Conservation (phyloP, 2,113 vertebrate genomes). For the Pterophyllum scalare region DNA sequence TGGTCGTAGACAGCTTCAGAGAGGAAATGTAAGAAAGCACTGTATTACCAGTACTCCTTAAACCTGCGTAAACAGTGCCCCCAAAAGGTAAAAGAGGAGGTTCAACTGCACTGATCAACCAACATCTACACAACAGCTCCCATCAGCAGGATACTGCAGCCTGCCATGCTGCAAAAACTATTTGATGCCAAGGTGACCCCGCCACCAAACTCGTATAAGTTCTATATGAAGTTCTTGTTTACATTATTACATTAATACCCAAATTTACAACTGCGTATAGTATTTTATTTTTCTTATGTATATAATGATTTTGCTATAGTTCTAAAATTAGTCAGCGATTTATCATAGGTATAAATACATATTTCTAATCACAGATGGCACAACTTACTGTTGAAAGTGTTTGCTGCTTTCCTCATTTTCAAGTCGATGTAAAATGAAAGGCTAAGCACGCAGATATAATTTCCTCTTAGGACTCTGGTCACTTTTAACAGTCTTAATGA, state of each 20-base stretch:
- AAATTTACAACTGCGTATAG: neutral
- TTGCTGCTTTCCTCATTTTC: neutral
- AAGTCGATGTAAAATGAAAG: neutral
- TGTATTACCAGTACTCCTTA: neutral
- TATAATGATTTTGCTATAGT: neutral
- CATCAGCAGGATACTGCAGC: neutral
- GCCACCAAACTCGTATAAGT: neutral
- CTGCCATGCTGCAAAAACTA: neutral
- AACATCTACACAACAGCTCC: neutral
- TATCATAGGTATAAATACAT: neutral
- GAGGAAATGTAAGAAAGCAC: neutral
- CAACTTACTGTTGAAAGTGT: neutral
- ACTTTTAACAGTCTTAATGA: neutral
- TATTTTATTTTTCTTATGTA: neutral
- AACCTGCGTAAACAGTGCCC: slow-evolving; percentile 62
- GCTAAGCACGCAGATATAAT: neutral
- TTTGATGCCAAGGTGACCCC: neutral
- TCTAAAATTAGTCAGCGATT: neutral
- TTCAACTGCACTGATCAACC: neutral
- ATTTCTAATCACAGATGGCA: neutral
- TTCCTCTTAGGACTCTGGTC: neutral
- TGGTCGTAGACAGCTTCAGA: slow-evolving; percentile 31
- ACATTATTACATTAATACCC: neutral
- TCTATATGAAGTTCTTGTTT: neutral
- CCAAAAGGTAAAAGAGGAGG: slow-evolving; percentile 51